Conservation (phyloP, 2,113 vertebrate species). For the Limnothrissa miodon region DNA sequence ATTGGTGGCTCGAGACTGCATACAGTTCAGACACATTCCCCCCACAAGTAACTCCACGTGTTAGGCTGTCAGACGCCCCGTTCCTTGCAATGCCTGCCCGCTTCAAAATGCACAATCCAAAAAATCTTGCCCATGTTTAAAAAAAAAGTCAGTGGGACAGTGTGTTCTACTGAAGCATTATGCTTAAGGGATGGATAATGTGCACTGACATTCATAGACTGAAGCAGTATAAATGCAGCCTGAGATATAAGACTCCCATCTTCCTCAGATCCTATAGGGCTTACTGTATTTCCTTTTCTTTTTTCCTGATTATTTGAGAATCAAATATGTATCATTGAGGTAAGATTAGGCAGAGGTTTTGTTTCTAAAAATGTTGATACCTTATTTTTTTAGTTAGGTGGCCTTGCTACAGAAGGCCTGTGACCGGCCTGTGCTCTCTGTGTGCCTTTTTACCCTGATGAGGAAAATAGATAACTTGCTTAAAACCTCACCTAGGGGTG, state of each 20-base stretch:
- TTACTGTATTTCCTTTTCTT: neutral
- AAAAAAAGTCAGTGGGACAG: neutral
- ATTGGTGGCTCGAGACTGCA: conserved; percentile 6
- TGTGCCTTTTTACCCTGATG: neutral
- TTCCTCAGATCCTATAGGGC: neutral
- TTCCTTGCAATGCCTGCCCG: neutral
- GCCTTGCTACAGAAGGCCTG: neutral
- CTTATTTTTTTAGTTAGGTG: neutral
- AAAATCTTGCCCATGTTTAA: neutral
- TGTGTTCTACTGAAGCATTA: neutral
- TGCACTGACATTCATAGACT: neutral
- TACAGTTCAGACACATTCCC: conserved; percentile 35
- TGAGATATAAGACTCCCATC: neutral
- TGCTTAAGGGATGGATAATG: neutral
- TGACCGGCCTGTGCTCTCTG: neutral
- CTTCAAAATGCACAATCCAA: neutral
- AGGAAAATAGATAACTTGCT: conserved; percentile 5
- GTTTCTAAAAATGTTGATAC: neutral
- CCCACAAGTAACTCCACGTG: conserved; percentile 24
- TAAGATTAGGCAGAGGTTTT: neutral
- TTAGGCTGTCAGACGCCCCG: neutral
- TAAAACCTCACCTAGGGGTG: too few relatives aligned
- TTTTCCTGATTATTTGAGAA: neutral
- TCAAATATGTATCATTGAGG: neutral
- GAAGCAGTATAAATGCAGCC: neutral